Base-by-base conservation (phyloP, 2,113 vertebrate genomes). In the Anarrhichthys ocellatus region DNA sequence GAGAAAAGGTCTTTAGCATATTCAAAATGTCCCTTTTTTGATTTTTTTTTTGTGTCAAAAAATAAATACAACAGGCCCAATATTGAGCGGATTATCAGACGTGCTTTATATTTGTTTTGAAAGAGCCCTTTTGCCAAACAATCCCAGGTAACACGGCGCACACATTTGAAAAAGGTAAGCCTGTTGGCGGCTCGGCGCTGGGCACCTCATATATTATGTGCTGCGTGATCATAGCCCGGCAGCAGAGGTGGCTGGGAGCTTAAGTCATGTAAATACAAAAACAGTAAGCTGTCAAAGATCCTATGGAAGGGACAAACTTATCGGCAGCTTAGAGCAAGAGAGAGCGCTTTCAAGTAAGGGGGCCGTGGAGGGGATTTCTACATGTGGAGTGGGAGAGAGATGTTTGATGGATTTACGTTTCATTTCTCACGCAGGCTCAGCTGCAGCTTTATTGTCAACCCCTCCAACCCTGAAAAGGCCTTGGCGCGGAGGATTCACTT, bases 201-300 rank as follows among this genome's bases (percentile, higher is more conserved):
- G 84, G 74, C 73, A 73, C 76, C 52, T 38, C 52, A 84, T 84
- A 81, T 78, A 85, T 86, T 83, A 86, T 84, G 88, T 66, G 84
- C 66, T 62, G 81, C 73, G 65, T 80, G 81, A 85, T 88, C 78
- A 71, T 7, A 67, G 80, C 80, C 54, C 65, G 32, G 84, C 77
- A 17, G 73, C 14, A 50, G 80, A 82, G 89, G 89, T 79, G 84
- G 76, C 65, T 65, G 66, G 58, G 46, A 86, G 93, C 91, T 93
- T 93, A 93, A 88, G 83, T 84, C 83, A 81, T 84, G 87, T 86
- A 91, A 92, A 92, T 88, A 88, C 76, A 80, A 82, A 88, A 93
- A 92, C 85, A 89, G 84, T 73, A 88, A 87, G 90, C 91, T 80
- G 89, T 83, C 87, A 90, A 62, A 91, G 84, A 87, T 85, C 81